phyloP scores from a whole-genome alignment of 2,113 vertebrate genomes.

The Dicentrarchus labrax region DNA sequence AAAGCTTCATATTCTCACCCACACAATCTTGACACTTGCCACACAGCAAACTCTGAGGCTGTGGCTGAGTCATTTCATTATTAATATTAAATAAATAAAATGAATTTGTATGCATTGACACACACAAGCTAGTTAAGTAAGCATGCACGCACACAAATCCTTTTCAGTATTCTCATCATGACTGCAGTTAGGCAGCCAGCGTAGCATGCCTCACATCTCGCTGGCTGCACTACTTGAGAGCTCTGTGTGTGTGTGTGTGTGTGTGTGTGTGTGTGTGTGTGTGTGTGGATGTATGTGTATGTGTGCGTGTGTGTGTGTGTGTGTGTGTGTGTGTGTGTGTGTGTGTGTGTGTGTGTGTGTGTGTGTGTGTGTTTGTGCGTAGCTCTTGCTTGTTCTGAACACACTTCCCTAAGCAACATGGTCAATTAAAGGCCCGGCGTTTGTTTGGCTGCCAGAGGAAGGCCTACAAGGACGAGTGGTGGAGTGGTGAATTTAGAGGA shows the following conservation, averaged over 20 bases:
- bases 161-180: slow-evolving; percentile 58
- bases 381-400: slow-evolving; percentile 15
- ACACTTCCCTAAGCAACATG: slow-evolving; percentile 30
- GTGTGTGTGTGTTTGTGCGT: slow-evolving; percentile 15
- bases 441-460: slow-evolving; percentile 51
- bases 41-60: background rate
- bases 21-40: background rate
- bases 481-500: background rate
- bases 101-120: background rate
- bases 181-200: slow-evolving; percentile 39
- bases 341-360: slow-evolving; percentile 18
- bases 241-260: slow-evolving; percentile 19
- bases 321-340: slow-evolving; percentile 15
- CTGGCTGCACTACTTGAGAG: slow-evolving; percentile 27
- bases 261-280: slow-evolving; percentile 10
- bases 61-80: background rate
- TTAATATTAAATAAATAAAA: slow-evolving; percentile 9
- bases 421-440: slow-evolving; percentile 45
- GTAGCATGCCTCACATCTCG: slow-evolving; percentile 24
- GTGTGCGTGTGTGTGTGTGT: too few species aligned
- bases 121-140: background rate
- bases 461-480: slow-evolving; percentile 1
- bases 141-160: background rate
- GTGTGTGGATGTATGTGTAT: too few species aligned
- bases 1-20: background rate